Percentiles rank a stretch among this genome's conserved stretches.
phyloP scores from a whole-genome alignment of 2,797 vertebrate genomes.

The Erethizon dorsatum region DNA sequence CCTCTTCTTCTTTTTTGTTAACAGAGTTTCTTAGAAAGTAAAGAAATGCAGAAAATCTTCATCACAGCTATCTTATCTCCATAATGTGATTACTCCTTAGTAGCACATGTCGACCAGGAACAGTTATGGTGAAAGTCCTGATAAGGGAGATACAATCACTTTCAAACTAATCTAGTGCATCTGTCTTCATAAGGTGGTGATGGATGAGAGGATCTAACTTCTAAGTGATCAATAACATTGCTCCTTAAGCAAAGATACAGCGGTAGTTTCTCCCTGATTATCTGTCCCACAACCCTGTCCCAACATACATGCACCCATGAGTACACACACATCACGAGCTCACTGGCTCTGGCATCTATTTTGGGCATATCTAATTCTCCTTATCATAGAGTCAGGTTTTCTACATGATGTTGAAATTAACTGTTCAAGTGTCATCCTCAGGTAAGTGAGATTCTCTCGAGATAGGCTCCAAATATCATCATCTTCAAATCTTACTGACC shows the following conservation, averaged over 20 bases:
- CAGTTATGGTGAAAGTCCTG: constrained; percentile 67
- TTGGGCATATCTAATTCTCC: neutral
- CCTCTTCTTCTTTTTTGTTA: neutral
- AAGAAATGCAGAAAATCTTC: constrained; percentile 51
- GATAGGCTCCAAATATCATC: constrained; percentile 2
- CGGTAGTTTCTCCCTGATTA: neutral
- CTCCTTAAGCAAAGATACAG: neutral
- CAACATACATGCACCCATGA: neutral
- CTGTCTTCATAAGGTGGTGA: constrained; percentile 12
- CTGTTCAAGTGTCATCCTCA: constrained; percentile 12
- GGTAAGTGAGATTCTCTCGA: neutral
- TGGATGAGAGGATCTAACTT: neutral
- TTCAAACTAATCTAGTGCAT: constrained; percentile 33
- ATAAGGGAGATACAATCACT: constrained; percentile 61
- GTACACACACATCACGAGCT: neutral
- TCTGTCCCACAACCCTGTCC: neutral
- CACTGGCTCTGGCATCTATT: neutral
- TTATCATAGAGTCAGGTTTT: constrained; percentile 49
- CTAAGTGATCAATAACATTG: constrained; percentile 22
- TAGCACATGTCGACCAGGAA: neutral
- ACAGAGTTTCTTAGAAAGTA: constrained; percentile 55
- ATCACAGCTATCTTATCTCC: constrained; percentile 2
- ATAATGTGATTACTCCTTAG: constrained; percentile 24
- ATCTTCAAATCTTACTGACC: neutral
- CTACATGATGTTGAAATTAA: constrained; percentile 73